These are phyloP conservation scores for Hyperoplus lanceolatus DNA, from an alignment of 2,797 vertebrate species.

Conservation along the genomic window DNA sequence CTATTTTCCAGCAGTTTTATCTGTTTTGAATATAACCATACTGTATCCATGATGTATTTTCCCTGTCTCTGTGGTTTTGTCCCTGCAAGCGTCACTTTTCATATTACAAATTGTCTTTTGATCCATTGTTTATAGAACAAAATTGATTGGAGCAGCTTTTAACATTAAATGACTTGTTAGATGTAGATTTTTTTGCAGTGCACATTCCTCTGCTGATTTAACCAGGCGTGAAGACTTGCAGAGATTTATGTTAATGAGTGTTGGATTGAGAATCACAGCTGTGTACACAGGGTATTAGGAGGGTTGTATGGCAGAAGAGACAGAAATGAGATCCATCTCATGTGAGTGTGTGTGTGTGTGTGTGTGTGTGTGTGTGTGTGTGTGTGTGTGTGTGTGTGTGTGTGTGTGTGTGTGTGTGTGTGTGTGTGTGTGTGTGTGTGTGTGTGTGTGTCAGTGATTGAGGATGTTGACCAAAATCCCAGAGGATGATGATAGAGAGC, in stretches of 20 bases:
- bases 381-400: no score
- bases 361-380: not conserved
- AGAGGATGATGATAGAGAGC: slow-evolving; percentile 47
- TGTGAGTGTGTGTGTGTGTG: not conserved
- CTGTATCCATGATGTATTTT: no score
- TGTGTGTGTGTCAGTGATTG: slow-evolving; percentile 27
- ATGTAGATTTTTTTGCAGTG: not conserved
- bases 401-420: not conserved
- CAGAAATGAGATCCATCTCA: slow-evolving; percentile 1
- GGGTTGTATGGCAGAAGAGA: slow-evolving; percentile 33
- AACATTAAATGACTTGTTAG: not conserved
- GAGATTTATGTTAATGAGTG: slow-evolving; percentile 9
- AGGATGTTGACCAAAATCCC: slow-evolving; percentile 47
- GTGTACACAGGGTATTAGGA: slow-evolving; percentile 13
- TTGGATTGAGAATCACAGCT: slow-evolving; percentile 37
- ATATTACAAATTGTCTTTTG: not conserved
- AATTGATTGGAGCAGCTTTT: not conserved
- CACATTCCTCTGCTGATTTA: not conserved
- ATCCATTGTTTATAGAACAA: not conserved
- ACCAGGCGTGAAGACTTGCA: not conserved
- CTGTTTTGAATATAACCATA: no score
- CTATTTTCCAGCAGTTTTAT: no score
- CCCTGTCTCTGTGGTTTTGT: not conserved
- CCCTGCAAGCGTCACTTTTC: not conserved
- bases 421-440: slow-evolving; percentile 11